phyloP scores from a whole-genome alignment of 2,888 invertebrate species.

The Aspidiotus rigidus region DNA sequence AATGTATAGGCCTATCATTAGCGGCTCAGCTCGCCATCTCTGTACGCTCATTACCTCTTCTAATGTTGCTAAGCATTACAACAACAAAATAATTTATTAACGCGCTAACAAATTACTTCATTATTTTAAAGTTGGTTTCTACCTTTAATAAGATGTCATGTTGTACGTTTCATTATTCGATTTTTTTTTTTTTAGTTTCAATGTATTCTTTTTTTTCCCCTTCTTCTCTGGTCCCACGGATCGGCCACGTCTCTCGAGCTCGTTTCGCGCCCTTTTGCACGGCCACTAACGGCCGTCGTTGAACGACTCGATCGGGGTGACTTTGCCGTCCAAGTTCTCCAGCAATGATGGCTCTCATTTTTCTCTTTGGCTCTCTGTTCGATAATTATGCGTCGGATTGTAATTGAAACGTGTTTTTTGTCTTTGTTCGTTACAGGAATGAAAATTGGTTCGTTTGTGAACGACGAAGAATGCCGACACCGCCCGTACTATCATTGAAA shows the following conservation, averaged over 20 bases:
- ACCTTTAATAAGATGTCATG: slow-evolving; percentile 28
- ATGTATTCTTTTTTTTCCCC: not conserved
- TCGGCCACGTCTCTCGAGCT: not conserved
- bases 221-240: not conserved
- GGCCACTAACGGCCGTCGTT: not conserved
- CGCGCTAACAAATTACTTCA: slow-evolving; percentile 28
- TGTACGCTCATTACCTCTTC: slow-evolving; percentile 23
- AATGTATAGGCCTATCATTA: slow-evolving; percentile 34
- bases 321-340: not conserved
- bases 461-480: not conserved
- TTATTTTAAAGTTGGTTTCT: slow-evolving; percentile 30
- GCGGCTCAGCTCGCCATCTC: slow-evolving; percentile 31
- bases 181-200: not conserved
- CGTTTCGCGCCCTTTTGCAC: not conserved
- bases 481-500: too few relatives aligned
- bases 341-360: not conserved
- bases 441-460: not conserved
- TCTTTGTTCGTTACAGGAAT: not conserved
- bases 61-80: slow-evolving; percentile 27
- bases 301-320: not conserved
- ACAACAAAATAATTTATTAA: slow-evolving; percentile 29
- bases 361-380: not conserved
- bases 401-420: slow-evolving; percentile 3
- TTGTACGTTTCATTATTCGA: slow-evolving; percentile 5
- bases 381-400: not conserved